Evolutionary conservation across 2,797 vertebrate species (phyloP).

Genomic region (Sebastes nivosus): DNA sequence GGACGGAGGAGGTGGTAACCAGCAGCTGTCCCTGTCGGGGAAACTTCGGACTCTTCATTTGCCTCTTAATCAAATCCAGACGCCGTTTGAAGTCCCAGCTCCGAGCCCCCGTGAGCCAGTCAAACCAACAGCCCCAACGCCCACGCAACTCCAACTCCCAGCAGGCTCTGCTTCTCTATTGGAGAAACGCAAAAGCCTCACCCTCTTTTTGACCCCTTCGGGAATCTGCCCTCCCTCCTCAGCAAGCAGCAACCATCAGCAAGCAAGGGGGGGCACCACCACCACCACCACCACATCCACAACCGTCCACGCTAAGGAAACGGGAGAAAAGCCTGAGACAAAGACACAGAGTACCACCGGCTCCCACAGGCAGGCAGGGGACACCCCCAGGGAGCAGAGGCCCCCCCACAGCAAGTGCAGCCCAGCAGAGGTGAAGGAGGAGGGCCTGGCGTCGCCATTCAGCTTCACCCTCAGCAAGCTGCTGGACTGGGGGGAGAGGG

Average conservation of each 20-base stretch:
- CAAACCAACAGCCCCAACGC: slow-evolving; percentile 40
- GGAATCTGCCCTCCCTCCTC: slow-evolving; percentile 17
- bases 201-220: slow-evolving; percentile 72
- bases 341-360: not conserved
- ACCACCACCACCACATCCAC: not conserved
- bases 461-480: slow-evolving; percentile 79
- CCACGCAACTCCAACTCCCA: slow-evolving; percentile 63
- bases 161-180: slow-evolving; percentile 57
- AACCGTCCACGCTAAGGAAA: slow-evolving; percentile 32
- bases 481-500: slow-evolving; percentile 81
- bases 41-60: slow-evolving; percentile 46
- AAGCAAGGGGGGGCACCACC: not conserved
- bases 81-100: not conserved
- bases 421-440: slow-evolving; percentile 38
- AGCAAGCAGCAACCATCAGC: not conserved
- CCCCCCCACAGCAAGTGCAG: slow-evolving; percentile 12
- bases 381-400: not conserved
- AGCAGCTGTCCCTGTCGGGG: slow-evolving; percentile 46
- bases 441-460: slow-evolving; percentile 71
- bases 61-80: slow-evolving; percentile 44
- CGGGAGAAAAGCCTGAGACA: not conserved
- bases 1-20: not conserved
- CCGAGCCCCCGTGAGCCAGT: not conserved
- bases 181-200: slow-evolving; percentile 81
- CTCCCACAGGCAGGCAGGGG: not conserved